A percentile compares a stretch with the other conserved stretches of the same genome.
Evolutionary conservation across 2,113 vertebrate genomes (phyloP).

Genomic region (Regulus satrapa): DNA sequence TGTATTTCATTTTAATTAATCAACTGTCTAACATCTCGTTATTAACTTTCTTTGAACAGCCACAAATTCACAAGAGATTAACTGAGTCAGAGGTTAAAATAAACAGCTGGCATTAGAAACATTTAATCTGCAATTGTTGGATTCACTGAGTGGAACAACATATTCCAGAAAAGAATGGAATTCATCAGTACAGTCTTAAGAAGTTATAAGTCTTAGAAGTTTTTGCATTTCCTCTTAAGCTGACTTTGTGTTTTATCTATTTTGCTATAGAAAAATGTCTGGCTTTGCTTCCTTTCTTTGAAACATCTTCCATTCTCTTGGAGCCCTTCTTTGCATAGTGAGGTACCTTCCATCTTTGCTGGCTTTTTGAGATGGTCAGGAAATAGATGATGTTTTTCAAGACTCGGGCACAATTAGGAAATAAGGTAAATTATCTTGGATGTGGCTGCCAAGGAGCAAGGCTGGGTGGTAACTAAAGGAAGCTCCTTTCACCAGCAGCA

Average conservation of each 20-base stretch:
- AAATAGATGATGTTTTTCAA: not conserved
- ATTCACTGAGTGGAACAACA: constrained; percentile 42
- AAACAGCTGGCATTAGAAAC: constrained; percentile 64
- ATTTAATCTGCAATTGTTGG: constrained; percentile 44
- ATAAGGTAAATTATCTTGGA: not conserved
- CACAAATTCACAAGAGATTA: constrained; percentile 66
- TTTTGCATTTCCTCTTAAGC: not conserved
- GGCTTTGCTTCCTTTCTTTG: not conserved
- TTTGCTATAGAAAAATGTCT: not conserved
- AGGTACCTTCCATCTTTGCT: not conserved
- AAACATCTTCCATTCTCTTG: not conserved
- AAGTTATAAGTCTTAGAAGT: not conserved
- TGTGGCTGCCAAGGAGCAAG: not conserved
- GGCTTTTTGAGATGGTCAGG: not conserved
- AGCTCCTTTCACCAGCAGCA: not conserved
- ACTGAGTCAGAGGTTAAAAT: constrained; percentile 63
- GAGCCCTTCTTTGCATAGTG: not conserved
- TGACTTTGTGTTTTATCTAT: not conserved
- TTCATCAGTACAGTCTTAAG: not conserved
- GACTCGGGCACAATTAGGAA: not conserved
- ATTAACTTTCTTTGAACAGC: constrained; percentile 64
- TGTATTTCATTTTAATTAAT: constrained; percentile 57
- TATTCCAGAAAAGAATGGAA: constrained; percentile 23
- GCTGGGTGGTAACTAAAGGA: not conserved
- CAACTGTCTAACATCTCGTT: constrained; percentile 46